These are phyloP conservation scores for Strongylocentrotus purpuratus DNA, from an alignment of 35 echinoderm and acorn worm species.

Conservation along the genomic window DNA sequence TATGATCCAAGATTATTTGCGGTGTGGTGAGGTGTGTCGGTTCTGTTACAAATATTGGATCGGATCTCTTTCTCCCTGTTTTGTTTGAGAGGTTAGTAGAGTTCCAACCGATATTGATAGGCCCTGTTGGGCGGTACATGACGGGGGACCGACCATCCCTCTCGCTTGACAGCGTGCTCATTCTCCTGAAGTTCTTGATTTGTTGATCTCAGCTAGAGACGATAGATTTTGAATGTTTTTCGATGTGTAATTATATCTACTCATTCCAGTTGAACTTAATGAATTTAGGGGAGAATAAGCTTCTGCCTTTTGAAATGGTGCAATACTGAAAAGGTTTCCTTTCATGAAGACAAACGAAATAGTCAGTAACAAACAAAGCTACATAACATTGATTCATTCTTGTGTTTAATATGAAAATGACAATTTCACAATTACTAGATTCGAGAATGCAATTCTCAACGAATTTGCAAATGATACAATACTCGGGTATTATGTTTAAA, in stretches of 20 bases:
- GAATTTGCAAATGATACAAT: too few relatives aligned
- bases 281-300: too few relatives aligned
- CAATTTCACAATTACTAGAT: too few relatives aligned
- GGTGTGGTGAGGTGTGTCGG: slow-evolving; percentile 34
- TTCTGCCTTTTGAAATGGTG: too few relatives aligned
- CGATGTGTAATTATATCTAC: neutral
- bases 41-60: slow-evolving; percentile 30
- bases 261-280: neutral
- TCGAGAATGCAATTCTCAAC: too few relatives aligned
- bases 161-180: neutral
- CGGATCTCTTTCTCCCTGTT: slow-evolving; percentile 1
- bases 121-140: neutral
- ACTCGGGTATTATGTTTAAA: too few relatives aligned
- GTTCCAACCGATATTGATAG: neutral
- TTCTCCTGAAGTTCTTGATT: neutral
- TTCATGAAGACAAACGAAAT: neutral
- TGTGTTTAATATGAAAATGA: too few relatives aligned
- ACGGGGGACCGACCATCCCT: neutral
- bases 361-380: neutral
- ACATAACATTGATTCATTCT: too few relatives aligned
- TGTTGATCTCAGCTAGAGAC: neutral
- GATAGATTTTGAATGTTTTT: neutral
- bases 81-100: neutral
- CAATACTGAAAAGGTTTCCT: neutral
- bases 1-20: neutral